Base-by-base conservation (phyloP, 2,797 vertebrate genomes). In the Silurus aristotelis region DNA sequence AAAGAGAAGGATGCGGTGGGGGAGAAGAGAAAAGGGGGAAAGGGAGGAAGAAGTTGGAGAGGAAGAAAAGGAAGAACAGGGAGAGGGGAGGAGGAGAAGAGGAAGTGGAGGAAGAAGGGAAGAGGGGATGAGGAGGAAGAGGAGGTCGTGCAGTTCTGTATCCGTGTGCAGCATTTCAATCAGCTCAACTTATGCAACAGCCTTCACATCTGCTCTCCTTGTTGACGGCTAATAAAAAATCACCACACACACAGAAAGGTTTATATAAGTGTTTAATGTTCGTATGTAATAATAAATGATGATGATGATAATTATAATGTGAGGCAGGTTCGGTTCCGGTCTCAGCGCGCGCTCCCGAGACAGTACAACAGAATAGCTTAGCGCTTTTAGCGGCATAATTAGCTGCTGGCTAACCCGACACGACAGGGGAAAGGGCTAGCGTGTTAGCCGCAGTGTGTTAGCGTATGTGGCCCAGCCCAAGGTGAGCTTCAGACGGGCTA, bases 181-280 rank as follows among this genome's bases (percentile, higher is more conserved):
- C 25, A 52, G 60, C n/a, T 64, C 64, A 60, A 22, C 46, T 79
- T 79, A 79, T 79, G 83, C 75, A 84, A 84, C 75, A 79, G 75
- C 64, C 75, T 58, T 27, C 73, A 83, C 70, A 83, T 83, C 60
- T 76, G 82, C 38, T 52, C 71, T 1, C 6, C n/a, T 27, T 17
- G 6, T 20, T 27, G 55, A 55, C 72, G 72, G 38, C 38, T 43
- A 43, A 71, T 63, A 25, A 20, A 25, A 63, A n/a, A 20, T 14
- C 15, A 2, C n/a, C 55, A 19, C 52, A 31, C 72, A 17, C 72
- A 4, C 72, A 63, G 61, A 2, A 63, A 63, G 27, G 66, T 55
- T 76, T 27, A 56, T 13, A 27, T 5, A 15, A n/a, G 13, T 52
- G 52, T 22, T 5, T 17, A 55, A 27, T 27, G 14, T 4, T 19